These are phyloP conservation scores for Cecidostiba fungosa DNA, from an alignment of 2,888 invertebrate species.

Conservation along the genomic window DNA sequence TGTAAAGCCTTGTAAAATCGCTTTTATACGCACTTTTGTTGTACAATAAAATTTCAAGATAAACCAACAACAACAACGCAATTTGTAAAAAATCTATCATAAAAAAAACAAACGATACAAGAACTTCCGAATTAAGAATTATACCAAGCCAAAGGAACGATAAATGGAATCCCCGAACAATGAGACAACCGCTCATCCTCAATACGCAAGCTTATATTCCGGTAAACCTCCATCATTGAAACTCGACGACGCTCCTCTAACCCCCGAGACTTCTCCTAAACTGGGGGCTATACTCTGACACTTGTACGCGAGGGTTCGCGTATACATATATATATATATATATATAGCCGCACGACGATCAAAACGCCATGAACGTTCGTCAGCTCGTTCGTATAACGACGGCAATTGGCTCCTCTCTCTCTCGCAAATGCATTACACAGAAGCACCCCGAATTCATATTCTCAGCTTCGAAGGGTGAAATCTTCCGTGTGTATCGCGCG, in stretches of 20 bases:
- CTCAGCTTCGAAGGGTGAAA: neutral
- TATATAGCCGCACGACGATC: constrained; percentile 71
- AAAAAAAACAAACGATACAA: too few species aligned
- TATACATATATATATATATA: too few species aligned
- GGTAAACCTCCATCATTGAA: constrained; percentile 51
- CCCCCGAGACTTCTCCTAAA: constrained; percentile 3
- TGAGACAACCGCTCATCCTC: neutral
- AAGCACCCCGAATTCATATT: neutral
- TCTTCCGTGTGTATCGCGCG: constrained; percentile 23
- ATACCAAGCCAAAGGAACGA: neutral
- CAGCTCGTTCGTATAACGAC: constrained; percentile 75
- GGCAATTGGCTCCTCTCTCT: constrained; percentile 77
- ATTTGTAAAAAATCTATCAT: too few species aligned
- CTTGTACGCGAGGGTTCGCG: constrained; percentile 15
- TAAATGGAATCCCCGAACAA: neutral
- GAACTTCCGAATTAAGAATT: neutral
- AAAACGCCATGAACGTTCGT: constrained; percentile 78
- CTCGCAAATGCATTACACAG: constrained; percentile 78
- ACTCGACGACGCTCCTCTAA: neutral
- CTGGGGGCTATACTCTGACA: neutral
- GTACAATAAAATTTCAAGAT: neutral
- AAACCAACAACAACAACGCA: too few species aligned
- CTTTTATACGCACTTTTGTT: neutral
- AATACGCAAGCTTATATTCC: constrained; percentile 20
- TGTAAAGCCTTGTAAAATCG: neutral